These are phyloP conservation scores for Sturnus vulgaris DNA, from an alignment of 2,113 vertebrate genomes.

Conservation along the genomic window DNA sequence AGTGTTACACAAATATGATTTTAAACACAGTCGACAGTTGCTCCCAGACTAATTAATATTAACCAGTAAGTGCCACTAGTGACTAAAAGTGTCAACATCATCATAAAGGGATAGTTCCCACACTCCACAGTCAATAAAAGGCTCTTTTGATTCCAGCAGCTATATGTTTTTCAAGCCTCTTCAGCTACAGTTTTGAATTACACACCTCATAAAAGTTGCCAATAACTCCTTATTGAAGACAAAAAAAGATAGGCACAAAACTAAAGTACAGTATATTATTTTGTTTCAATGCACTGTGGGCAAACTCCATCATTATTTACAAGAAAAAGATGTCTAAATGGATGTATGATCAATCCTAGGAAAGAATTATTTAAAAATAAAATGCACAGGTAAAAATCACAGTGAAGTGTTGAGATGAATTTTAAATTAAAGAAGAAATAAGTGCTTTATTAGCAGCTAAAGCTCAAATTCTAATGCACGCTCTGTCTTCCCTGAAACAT, in stretches of 20 bases:
- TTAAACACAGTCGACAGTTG: slow-evolving; percentile 1
- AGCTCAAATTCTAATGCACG: slow-evolving; percentile 61
- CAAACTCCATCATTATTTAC: slow-evolving; percentile 55
- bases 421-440: slow-evolving; percentile 51
- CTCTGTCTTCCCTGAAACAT: slow-evolving; percentile 55
- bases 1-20: slow-evolving; percentile 25
- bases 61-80: slow-evolving; percentile 39
- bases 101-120: background rate
- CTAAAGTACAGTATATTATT: slow-evolving; percentile 27
- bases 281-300: slow-evolving; percentile 44
- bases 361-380: slow-evolving; percentile 42
- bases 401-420: slow-evolving; percentile 39
- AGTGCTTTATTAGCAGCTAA: slow-evolving; percentile 63
- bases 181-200: slow-evolving; percentile 15
- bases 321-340: slow-evolving; percentile 37
- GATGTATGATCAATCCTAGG: slow-evolving; percentile 15
- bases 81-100: slow-evolving; percentile 17
- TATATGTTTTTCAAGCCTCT: slow-evolving; percentile 26
- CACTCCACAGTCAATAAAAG: background rate
- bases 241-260: slow-evolving; percentile 46
- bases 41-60: slow-evolving; percentile 7
- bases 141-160: slow-evolving; percentile 24
- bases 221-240: slow-evolving; percentile 3
- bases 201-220: slow-evolving; percentile 4
- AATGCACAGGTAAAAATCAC: slow-evolving; percentile 44